Percentiles rank a stretch among this genome's conserved stretches.
Conservation (phyloP, 1,140 invertebrate genomes). For the Drosophila nikananu region DNA sequence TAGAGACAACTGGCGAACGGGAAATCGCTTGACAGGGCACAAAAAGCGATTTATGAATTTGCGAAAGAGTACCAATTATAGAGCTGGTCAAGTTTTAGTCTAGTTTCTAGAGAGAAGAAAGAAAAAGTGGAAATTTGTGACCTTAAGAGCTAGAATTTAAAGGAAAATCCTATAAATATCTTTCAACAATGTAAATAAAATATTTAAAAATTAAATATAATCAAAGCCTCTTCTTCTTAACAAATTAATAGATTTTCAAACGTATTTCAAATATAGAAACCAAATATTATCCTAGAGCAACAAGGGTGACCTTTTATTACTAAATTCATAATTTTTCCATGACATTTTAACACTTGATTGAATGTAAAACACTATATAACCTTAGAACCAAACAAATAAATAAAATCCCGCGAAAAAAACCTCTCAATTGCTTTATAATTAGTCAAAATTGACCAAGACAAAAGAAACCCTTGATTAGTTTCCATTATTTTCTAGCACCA, state of each 20-base stretch:
- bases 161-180: background rate
- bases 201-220: background rate
- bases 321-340: background rate
- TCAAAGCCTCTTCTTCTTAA: too few relatives aligned
- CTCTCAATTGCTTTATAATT: constrained; percentile 9
- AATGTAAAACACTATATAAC: background rate
- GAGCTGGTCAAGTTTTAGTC: constrained; percentile 1
- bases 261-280: background rate
- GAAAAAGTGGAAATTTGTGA: background rate
- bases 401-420: background rate
- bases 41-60: constrained; percentile 42
- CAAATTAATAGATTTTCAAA: background rate
- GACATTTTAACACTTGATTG: constrained; percentile 2
- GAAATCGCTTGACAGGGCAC: constrained; percentile 30
- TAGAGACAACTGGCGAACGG: constrained; percentile 23
- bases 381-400: background rate
- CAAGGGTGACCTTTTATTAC: too few relatives aligned
- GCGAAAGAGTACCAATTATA: constrained; percentile 23
- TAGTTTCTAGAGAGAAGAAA: background rate
- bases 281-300: too few relatives aligned
- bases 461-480: constrained; percentile 26
- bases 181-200: background rate
- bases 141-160: background rate
- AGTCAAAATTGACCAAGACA: constrained; percentile 8
- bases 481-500: constrained; percentile 32